Percentiles rank a stretch among this genome's conserved stretches.
These are phyloP conservation scores for Xestia c-nigrum DNA, from an alignment of 2,888 invertebrate species.

Conservation along the genomic window DNA sequence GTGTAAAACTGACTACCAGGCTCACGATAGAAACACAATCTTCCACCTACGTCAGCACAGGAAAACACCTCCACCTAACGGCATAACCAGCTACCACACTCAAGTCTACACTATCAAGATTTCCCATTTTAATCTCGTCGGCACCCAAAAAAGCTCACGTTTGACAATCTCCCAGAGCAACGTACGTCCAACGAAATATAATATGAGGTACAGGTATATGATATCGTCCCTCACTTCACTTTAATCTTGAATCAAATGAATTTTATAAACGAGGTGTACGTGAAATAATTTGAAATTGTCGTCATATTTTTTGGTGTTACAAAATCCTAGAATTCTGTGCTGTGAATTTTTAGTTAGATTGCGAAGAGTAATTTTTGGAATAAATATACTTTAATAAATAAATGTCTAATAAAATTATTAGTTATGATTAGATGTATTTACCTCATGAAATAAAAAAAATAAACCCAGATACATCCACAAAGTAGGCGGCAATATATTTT, in stretches of 20 bases:
- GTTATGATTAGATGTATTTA: neutral
- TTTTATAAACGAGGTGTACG: conserved; percentile 65
- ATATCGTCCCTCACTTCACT: conserved; percentile 61
- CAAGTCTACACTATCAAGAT: conserved; percentile 52
- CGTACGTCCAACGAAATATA: conserved; percentile 72
- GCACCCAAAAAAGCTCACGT: conserved; percentile 76
- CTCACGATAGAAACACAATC: conserved; percentile 16
- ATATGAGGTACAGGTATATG: conserved; percentile 61
- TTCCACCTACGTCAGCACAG: conserved; percentile 12
- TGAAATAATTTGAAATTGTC: conserved; percentile 65
- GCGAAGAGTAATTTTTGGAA: neutral
- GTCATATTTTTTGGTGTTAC: conserved; percentile 45
- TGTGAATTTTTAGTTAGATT: conserved; percentile 13
- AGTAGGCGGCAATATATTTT: neutral
- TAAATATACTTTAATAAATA: neutral
- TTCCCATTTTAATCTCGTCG: conserved; percentile 63
- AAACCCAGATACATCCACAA: neutral
- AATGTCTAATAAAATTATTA: neutral
- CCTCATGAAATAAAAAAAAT: neutral
- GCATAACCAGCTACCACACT: conserved; percentile 6
- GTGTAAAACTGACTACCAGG: neutral
- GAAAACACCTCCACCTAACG: conserved; percentile 37
- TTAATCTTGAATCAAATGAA: conserved; percentile 69
- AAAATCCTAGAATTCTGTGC: conserved; percentile 13
- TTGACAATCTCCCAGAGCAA: conserved; percentile 72